Evolutionary conservation across 2,888 invertebrate species (phyloP).

Genomic region (Chaetogeoica ovagalla): DNA sequence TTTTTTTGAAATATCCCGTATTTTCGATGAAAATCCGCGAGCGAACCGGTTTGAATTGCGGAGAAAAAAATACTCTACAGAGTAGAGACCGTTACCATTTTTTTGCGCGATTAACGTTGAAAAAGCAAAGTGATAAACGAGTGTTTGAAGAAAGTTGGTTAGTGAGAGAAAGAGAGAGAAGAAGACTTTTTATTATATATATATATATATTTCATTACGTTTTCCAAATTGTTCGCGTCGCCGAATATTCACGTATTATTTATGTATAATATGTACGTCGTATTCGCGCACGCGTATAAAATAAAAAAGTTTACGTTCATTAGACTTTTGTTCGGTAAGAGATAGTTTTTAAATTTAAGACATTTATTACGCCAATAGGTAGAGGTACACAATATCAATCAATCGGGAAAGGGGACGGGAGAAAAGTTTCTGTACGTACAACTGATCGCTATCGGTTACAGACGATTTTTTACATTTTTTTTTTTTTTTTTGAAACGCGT

Average conservation of each 20-base stretch:
- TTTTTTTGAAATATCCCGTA: no score
- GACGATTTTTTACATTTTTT: neutral
- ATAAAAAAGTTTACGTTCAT: conserved; percentile 34
- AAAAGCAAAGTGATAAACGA: conserved; percentile 26
- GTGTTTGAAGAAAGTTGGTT: conserved; percentile 8
- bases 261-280: neutral
- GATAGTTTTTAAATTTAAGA: conserved; percentile 14
- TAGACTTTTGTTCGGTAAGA: conserved; percentile 24
- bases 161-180: neutral
- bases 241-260: conserved; percentile 23
- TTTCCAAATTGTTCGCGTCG: conserved; percentile 28
- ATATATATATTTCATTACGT: conserved; percentile 44
- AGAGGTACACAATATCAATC: neutral
- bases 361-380: neutral
- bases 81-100: neutral
- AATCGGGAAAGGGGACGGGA: neutral
- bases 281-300: conserved; percentile 1
- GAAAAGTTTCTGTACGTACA: neutral
- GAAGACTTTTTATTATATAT: no score
- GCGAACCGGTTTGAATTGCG: conserved; percentile 1
- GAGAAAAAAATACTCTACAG: neutral
- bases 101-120: neutral
- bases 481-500: neutral
- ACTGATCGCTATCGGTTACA: neutral
- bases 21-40: neutral